phyloP scores from a whole-genome alignment of 1,140 invertebrate species.

The Fragariocoptes setiger region DNA sequence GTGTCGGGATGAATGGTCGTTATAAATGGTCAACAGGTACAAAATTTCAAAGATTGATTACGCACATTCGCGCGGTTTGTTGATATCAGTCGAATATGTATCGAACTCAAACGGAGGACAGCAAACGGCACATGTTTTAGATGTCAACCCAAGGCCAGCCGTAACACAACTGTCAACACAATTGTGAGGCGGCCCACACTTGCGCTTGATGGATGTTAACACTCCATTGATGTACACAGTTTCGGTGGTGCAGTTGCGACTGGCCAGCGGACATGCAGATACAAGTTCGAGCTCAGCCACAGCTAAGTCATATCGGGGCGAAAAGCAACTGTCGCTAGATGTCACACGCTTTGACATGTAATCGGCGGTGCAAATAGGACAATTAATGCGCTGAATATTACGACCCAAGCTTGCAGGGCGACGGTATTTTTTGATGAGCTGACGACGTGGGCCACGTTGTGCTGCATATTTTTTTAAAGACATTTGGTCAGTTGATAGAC shows the following conservation, averaged over 20 bases:
- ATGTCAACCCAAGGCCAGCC: background rate
- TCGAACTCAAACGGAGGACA: background rate
- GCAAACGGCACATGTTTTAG: background rate
- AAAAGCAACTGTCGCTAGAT: background rate
- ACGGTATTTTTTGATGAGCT: background rate
- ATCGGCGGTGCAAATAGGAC: background rate
- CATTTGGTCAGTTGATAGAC: no score
- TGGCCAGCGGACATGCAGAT: slow-evolving; percentile 4
- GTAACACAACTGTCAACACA: background rate
- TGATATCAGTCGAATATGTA: background rate
- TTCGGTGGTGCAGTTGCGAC: background rate
- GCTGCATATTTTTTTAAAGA: no score
- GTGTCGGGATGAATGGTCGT: no score
- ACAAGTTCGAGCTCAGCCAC: background rate
- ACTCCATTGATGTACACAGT: slow-evolving; percentile 1
- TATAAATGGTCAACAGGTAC: no score
- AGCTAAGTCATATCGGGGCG: background rate
- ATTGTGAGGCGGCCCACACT: background rate
- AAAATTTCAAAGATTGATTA: no score
- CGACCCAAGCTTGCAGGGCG: background rate
- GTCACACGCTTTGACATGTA: background rate
- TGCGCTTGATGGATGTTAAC: background rate
- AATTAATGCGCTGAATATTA: background rate
- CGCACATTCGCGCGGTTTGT: background rate
- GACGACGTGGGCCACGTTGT: no score